A percentile compares a stretch with the other conserved stretches of the same genome.
Evolutionary conservation across 2,888 invertebrate genomes (phyloP).

Genomic region (Rhagophthalmus giganteus): DNA sequence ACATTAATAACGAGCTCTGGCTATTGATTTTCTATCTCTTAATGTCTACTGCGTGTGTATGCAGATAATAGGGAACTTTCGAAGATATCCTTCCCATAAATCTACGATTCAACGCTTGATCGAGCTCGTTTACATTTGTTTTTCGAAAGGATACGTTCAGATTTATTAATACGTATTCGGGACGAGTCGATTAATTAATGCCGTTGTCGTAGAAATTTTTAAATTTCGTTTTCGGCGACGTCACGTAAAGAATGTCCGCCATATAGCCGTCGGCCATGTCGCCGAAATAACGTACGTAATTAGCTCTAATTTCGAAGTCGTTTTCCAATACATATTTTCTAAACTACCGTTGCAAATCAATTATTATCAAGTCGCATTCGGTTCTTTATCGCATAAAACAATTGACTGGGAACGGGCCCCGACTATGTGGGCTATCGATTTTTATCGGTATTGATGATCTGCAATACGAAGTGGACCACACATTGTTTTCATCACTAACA

Average conservation of each 20-base stretch:
- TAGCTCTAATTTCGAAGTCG: neutral
- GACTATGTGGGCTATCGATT: slow-evolving; percentile 21
- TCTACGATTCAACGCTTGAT: too few species aligned
- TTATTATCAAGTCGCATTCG: slow-evolving; percentile 1
- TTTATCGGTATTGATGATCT: slow-evolving; percentile 29
- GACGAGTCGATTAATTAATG: too few species aligned
- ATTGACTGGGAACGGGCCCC: slow-evolving; percentile 11
- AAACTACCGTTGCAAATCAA: neutral
- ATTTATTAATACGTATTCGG: too few species aligned
- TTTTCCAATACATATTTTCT: neutral
- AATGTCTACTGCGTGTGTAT: slow-evolving; percentile 35
- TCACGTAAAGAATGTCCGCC: too few species aligned
- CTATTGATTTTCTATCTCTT: slow-evolving; percentile 37
- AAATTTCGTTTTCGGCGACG: too few species aligned
- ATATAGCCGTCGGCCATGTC: too few species aligned
- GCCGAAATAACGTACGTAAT: too few species aligned
- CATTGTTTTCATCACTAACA: slow-evolving; percentile 44
- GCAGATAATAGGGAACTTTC: slow-evolving; percentile 30
- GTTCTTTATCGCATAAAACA: slow-evolving; percentile 8
- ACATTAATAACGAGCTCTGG: slow-evolving; percentile 36
- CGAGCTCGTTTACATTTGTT: too few species aligned
- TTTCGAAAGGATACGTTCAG: too few species aligned
- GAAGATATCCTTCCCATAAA: slow-evolving; percentile 25
- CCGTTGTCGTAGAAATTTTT: neutral
- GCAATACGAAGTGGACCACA: slow-evolving; percentile 48